phyloP scores from a whole-genome alignment of 2,888 invertebrate genomes.

The Eupithecia centaureata region DNA sequence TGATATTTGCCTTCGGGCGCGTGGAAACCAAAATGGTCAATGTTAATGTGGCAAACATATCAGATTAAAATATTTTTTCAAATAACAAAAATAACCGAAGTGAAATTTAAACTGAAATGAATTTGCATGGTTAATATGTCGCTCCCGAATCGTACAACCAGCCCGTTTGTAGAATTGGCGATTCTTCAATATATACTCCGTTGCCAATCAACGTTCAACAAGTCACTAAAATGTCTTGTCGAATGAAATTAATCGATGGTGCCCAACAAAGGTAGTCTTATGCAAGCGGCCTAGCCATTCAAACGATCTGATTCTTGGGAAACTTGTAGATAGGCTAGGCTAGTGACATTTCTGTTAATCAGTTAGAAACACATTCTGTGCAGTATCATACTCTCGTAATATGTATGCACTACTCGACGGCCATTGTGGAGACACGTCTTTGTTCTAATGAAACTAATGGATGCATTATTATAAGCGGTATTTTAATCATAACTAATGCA shows the following conservation, averaged over 20 bases:
- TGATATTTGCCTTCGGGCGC: neutral
- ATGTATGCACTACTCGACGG: slow-evolving; percentile 19
- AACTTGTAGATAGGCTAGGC: neutral
- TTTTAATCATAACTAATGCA: slow-evolving; percentile 3
- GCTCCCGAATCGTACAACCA: too few relatives aligned
- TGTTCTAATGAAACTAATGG: slow-evolving; percentile 43
- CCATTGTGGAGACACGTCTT: slow-evolving; percentile 31
- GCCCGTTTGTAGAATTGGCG: too few relatives aligned
- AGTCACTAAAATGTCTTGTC: too few relatives aligned
- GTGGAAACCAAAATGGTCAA: neutral
- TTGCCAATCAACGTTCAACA: too few relatives aligned
- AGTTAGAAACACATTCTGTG: neutral
- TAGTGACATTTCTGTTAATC: slow-evolving; percentile 9
- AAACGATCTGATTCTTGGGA: too few relatives aligned
- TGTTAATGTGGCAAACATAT: neutral
- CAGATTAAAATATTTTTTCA: neutral
- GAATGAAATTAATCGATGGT: too few relatives aligned
- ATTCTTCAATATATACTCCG: too few relatives aligned
- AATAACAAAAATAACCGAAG: neutral
- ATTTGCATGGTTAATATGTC: neutral
- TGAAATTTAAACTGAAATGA: neutral
- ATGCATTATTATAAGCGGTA: slow-evolving; percentile 29
- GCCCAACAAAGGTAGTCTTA: too few relatives aligned
- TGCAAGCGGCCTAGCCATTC: too few relatives aligned
- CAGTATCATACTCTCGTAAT: slow-evolving; percentile 22